Evolutionary conservation across 2,888 invertebrate species (phyloP).

Genomic region (Aricia artaxerxes): DNA sequence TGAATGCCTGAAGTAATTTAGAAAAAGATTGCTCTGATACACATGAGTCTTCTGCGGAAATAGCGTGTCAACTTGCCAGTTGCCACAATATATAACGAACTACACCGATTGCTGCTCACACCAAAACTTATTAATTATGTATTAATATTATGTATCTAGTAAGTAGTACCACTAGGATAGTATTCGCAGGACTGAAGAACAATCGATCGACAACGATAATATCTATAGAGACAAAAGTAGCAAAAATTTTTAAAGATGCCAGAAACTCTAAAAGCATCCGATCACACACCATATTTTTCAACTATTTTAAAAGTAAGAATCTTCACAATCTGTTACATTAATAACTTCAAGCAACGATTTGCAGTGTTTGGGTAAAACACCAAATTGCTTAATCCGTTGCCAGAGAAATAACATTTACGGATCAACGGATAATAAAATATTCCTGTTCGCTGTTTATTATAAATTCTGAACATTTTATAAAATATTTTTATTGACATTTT

Average conservation of each 20-base stretch:
- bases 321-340: not conserved
- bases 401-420: constrained; percentile 16
- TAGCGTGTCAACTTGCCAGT: not conserved
- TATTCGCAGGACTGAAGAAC: not conserved
- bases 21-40: constrained; percentile 16
- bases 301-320: not conserved
- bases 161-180: no score
- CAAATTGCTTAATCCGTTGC: constrained; percentile 20
- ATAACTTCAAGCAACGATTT: not conserved
- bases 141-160: no score
- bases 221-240: no score
- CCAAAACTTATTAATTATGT: no score
- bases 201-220: not conserved
- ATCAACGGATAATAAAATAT: constrained; percentile 1
- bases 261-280: no score
- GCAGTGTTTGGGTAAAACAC: constrained; percentile 13
- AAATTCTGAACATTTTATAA: not conserved
- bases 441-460: not conserved
- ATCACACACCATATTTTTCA: not conserved
- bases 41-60: constrained; percentile 16
- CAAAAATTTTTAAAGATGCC: no score
- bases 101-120: not conserved
- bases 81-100: not conserved
- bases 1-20: constrained; percentile 8
- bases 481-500: not conserved